These are phyloP conservation scores for Eriosoma lanigerum DNA, from an alignment of 1,140 invertebrate genomes.

Conservation along the genomic window DNA sequence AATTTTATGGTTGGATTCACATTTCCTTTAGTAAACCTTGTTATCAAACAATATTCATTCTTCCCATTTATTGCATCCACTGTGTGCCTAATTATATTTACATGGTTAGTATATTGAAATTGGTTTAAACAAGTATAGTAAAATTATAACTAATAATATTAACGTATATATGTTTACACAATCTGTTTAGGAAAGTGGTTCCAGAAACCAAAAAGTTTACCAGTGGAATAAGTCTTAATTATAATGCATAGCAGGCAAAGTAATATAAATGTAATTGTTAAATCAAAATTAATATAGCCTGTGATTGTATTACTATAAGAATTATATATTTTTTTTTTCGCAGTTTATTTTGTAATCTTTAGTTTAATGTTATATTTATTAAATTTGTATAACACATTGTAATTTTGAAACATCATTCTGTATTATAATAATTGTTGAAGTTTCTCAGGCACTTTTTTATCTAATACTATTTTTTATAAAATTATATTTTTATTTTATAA, in stretches of 20 bases:
- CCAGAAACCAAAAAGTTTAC: slow-evolving; percentile 24
- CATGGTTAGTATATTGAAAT: slow-evolving; percentile 60
- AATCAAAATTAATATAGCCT: neutral
- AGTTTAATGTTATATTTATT: no score
- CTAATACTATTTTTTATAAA: no score
- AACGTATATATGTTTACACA: neutral
- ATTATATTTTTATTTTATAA: no score
- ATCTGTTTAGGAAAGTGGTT: slow-evolving; percentile 33
- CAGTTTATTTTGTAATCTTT: no score
- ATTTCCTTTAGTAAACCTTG: slow-evolving; percentile 69
- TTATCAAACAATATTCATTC: slow-evolving; percentile 71
- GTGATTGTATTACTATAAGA: neutral
- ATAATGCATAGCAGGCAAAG: neutral
- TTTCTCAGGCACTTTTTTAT: no score
- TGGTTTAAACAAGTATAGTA: no score
- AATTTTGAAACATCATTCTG: no score
- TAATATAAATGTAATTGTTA: neutral
- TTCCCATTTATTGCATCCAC: slow-evolving; percentile 68
- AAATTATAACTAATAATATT: neutral
- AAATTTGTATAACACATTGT: no score
- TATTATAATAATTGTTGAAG: no score
- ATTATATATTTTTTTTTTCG: no score
- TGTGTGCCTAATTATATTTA: slow-evolving; percentile 65
- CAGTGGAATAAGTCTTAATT: neutral
- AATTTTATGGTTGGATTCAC: slow-evolving; percentile 86